Base-by-base conservation (phyloP, 2,797 vertebrate species). In the Acrossocheilus fasciatus region DNA sequence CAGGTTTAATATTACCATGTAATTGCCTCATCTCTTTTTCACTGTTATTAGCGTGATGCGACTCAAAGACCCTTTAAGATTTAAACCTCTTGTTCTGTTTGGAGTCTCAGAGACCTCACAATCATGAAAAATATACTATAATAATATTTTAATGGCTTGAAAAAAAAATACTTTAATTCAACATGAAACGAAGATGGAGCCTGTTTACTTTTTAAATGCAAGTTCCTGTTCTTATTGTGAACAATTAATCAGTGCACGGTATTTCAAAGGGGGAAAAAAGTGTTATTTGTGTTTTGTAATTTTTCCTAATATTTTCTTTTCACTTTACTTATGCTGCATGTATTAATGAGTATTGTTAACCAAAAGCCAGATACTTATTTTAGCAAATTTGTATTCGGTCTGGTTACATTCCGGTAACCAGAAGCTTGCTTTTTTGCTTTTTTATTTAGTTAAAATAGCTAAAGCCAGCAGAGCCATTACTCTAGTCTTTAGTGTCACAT, bases 1-100 rank as follows among this genome's bases (percentile, higher is more conserved):
- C 78, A 86, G 70, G 57, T 81, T 81, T 86, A 81, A 86, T 81
- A 81, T 75, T 70, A 66, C 34, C 66, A 43, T 81, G 70, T 86
- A 54, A 75, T 86, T 81, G 69, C 84, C 84, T 86, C 57, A 74
- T 81, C 57, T 66, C 36, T 66, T 69, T 81, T 72, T 74, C 30
- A 64, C 30, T 86, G 54, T 74, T 86, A 86, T 86, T 86, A 81
- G 59, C 6, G 17, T 26, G 34, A 66, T 59, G 76, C 4, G 26
- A 68, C 30, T 85, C 68, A 75, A 20, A 57, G 23, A 20, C 15
- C 43, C 78, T 59, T 75, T 23, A 36, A 66, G 50, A 73, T 83
- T 70, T 52, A 82, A 82, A 50, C 66, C 66, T 34, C 36, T 57
- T 69, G 64, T 39, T 70, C n/a, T 30, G 57, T 64, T 79, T 64